These are phyloP conservation scores for Pseudopodoces humilis DNA, from an alignment of 2,113 vertebrate species.

Conservation along the genomic window DNA sequence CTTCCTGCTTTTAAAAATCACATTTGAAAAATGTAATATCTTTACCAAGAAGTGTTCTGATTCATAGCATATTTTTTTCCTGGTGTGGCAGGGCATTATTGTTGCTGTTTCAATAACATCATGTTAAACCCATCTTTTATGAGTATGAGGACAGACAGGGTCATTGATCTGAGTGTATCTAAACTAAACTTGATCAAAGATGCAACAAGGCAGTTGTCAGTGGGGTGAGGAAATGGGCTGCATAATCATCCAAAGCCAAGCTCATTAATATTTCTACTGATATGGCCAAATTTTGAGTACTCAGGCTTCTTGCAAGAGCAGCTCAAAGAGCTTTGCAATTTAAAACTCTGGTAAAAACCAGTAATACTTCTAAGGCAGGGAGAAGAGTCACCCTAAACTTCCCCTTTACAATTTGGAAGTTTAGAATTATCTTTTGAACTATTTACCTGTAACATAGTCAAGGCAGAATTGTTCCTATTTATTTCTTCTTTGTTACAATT, in stretches of 20 bases:
- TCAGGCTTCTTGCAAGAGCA: not conserved
- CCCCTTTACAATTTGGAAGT: not conserved
- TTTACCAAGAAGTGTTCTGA: not conserved
- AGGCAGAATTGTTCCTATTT: not conserved
- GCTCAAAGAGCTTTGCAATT: not conserved
- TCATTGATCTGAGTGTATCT: not conserved
- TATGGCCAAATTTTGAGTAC: not conserved
- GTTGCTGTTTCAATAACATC: not conserved
- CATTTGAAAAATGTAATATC: not conserved
- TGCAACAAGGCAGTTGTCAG: not conserved
- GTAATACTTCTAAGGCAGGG: not conserved
- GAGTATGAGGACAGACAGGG: not conserved
- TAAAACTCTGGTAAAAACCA: not conserved
- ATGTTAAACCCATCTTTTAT: not conserved
- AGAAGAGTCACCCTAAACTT: not conserved
- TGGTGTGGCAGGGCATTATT: not conserved
- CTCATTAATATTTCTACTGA: not conserved
- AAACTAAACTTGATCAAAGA: slow-evolving; percentile 19
- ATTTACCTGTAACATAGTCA: not conserved
- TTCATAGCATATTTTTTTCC: not conserved
- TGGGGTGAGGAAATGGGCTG: not conserved
- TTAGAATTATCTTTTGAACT: not conserved
- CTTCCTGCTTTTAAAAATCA: not conserved
- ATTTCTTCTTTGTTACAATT: not conserved
- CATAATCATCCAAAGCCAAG: not conserved